These are phyloP conservation scores for Gila orcuttii DNA, from an alignment of 2,113 vertebrate species.

Conservation along the genomic window DNA sequence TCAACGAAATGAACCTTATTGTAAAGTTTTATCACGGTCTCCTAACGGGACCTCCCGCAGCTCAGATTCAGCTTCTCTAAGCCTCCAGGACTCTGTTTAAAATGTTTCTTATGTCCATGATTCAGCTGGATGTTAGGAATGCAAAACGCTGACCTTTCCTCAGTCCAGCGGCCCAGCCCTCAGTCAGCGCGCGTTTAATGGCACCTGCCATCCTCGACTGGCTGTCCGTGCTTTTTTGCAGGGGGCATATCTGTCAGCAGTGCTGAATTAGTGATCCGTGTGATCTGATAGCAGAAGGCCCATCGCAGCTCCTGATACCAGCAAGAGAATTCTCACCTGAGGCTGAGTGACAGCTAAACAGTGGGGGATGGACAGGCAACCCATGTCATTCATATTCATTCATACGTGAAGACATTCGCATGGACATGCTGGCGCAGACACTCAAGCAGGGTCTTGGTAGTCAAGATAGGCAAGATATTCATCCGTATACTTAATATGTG, in stretches of 20 bases:
- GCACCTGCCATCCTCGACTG: conserved; percentile 63
- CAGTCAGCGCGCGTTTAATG: conserved; percentile 53
- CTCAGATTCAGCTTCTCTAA: conserved; percentile 16
- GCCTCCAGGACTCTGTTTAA: conserved; percentile 13
- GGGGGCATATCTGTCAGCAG: conserved; percentile 60
- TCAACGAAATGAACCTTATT: background rate
- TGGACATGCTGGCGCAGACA: conserved; percentile 57
- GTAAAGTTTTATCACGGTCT: background rate
- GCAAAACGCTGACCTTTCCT: conserved; percentile 57
- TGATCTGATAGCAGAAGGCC: conserved; percentile 71
- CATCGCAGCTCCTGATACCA: conserved; percentile 34
- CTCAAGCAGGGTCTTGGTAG: conserved; percentile 23
- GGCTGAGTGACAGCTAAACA: conserved; percentile 71
- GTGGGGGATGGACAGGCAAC: conserved; percentile 61
- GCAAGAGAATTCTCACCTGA: conserved; percentile 51
- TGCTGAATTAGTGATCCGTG: conserved; percentile 73
- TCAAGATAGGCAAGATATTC: conserved; percentile 20
- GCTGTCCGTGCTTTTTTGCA: conserved; percentile 43
- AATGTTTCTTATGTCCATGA: conserved; percentile 42
- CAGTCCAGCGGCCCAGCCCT: conserved; percentile 53
- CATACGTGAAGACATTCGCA: conserved; percentile 50
- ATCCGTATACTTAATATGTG: background rate
- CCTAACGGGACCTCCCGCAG: background rate
- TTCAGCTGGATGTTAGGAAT: conserved; percentile 49
- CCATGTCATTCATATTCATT: conserved; percentile 55